Conservation (phyloP, 2,113 vertebrate genomes). For the Chamaea fasciata region DNA sequence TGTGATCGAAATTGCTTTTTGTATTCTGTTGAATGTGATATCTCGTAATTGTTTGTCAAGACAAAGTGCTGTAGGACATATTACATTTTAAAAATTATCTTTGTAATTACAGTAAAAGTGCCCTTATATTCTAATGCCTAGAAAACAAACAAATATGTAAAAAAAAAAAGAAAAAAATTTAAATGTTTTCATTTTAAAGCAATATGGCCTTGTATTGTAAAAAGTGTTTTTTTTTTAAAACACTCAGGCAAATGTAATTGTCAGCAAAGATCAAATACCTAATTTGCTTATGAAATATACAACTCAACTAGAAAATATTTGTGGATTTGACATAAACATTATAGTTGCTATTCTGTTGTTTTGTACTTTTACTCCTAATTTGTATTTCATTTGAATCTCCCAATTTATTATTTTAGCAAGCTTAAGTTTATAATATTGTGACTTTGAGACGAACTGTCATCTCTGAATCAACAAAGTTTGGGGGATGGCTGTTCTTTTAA, state of each 20-base stretch:
- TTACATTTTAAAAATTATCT: slow-evolving; percentile 57
- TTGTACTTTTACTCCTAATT: background rate
- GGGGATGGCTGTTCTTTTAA: background rate
- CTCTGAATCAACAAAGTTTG: background rate
- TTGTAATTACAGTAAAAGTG: slow-evolving; percentile 58
- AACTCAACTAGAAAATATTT: background rate
- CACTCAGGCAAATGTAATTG: background rate
- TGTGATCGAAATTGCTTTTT: slow-evolving; percentile 71
- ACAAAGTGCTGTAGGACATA: slow-evolving; percentile 65
- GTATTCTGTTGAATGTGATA: slow-evolving; percentile 67
- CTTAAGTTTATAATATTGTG: background rate
- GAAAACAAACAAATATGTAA: slow-evolving; percentile 25
- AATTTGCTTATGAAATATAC: background rate
- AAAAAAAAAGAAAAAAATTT: background rate
- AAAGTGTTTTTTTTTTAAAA: background rate
- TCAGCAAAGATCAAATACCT: background rate
- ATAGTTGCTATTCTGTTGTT: background rate
- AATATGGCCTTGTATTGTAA: background rate
- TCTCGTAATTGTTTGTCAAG: slow-evolving; percentile 76
- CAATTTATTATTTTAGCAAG: background rate
- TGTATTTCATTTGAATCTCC: background rate
- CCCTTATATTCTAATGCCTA: slow-evolving; percentile 27
- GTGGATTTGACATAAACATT: background rate
- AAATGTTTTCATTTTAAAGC: slow-evolving; percentile 10
- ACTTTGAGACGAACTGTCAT: background rate